These are phyloP conservation scores for Phalloptychus januarius DNA, from an alignment of 2,797 vertebrate genomes.

Conservation along the genomic window DNA sequence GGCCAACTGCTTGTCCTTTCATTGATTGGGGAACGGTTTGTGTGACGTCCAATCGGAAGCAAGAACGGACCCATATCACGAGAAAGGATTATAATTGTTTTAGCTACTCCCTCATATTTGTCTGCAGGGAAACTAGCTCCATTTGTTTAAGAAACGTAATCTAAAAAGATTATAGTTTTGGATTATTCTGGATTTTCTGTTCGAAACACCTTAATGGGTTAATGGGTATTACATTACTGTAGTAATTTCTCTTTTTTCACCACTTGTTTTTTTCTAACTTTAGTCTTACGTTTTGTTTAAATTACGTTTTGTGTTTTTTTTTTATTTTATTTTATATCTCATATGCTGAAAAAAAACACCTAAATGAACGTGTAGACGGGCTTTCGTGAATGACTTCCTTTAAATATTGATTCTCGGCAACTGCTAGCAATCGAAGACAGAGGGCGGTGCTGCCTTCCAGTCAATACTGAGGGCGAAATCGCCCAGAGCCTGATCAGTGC, in stretches of 20 bases:
- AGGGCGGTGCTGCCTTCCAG: conserved; percentile 41
- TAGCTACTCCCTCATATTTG: neutral
- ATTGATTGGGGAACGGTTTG: conserved; percentile 37
- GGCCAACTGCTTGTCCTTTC: neutral
- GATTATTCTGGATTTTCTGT: neutral
- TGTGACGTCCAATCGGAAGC: conserved; percentile 38
- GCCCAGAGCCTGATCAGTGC: accelerated
- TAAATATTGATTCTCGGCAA: neutral
- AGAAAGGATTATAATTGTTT: accelerated
- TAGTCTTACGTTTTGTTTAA: neutral
- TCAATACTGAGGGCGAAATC: conserved; percentile 27
- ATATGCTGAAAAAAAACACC: neutral
- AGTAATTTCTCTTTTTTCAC: neutral
- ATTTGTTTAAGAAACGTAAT: neutral
- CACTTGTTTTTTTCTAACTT: neutral
- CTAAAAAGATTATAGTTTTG: neutral
- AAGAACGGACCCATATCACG: neutral
- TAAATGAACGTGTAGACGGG: neutral
- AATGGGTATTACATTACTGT: neutral
- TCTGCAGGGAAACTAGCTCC: conserved; percentile 38
- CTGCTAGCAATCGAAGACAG: neutral
- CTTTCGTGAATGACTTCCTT: neutral
- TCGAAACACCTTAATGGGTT: neutral
- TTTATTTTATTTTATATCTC: neutral
- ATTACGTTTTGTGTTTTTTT: neutral